Evolutionary conservation across 2,113 vertebrate genomes (phyloP), one percentile per base, ranked within the genome.

Genomic region (Arizona elegans): DNA sequence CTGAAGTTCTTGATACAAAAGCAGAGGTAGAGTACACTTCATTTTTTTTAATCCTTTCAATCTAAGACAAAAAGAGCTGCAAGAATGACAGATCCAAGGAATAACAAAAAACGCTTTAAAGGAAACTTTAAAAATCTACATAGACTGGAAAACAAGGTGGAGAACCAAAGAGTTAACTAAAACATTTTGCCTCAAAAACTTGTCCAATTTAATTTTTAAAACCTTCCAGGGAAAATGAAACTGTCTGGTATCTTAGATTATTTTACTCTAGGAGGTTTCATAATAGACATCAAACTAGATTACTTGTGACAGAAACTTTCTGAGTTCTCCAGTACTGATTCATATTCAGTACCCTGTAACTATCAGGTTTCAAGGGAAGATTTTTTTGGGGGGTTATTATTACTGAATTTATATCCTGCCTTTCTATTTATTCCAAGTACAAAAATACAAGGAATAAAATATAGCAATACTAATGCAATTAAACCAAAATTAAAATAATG

Each of bases 201-300:
- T 98, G 98, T 98, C 98, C 97, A 96, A 97, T 98, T 97, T 97
- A 97, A 98, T 98, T 97, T 98, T 96, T 94, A 96, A 97, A 96
- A 92, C 91, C 95, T 97, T 97, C 96, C 95, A 97, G 96, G 96
- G 96, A 97, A 97, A 98, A 97, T 97, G 97, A 98, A 98, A 93
- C 90, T 33, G 96, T 96, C 97, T 98, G 97, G 96, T 97, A 96
- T 98, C 96, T 96, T 95, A 94, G 96, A 97, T 97, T 97, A 96
- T 96, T 96, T 96, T 94, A 97, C 94, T 97, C 96, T 95, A 96
- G 97, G 97, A 97, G 97, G 96, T 95, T 97, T 95, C 43, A 0
- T 95, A 98, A 97, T 7, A 93, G 98, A 98, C 98, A 93, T 93
- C 88, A 91, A 94, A 97, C 95, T 93, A 97, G 94, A 98, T 97